Base-by-base conservation (phyloP, 2,113 vertebrate species). In the Syngnathoides biaculeatus region DNA sequence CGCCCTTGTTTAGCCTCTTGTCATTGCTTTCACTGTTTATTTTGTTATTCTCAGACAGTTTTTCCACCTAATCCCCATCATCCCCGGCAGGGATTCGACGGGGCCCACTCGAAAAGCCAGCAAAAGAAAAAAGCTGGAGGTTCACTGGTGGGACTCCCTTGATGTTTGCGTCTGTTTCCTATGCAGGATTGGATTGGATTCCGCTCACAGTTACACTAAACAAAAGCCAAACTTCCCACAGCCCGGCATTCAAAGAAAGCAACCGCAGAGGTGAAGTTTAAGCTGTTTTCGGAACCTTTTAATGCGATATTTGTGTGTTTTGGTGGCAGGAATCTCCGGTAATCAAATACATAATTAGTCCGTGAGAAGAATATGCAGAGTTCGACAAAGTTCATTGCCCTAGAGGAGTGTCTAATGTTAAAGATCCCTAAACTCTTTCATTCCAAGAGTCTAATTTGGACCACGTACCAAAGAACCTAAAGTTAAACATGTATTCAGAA, bases 21-120 rank as follows among this genome's bases (percentile, higher is more conserved):
- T 77, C 80, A 79, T 47, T 78, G 76, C 62, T 73, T 81, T 78
- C 77, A 74, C 81, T 82, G 79, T 80, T 86, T 83, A 82, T 80
- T 79, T 83, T 79, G 79, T 77, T 73, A 69, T 83, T 85, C 53
- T 73, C 75, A 70, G 71, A 75, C 73, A 75, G 73, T 82, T 82
- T 88, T 62, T 65, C 67, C 57, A 71, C 59, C 75, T 83, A 77
- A 83, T 84, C 82, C 81, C 75, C 81, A 68, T 78, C 68, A 73
- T 78, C 72, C 80, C 67, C 55, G 14, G 77, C 75, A 68, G 84
- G 70, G 77, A 72, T 74, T 73, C 73, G 70, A 77, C 19, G 71
- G 30, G 68, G 72, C 75, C 70, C 74, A 76, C 73, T 76, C 73
- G 40, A 67, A 74, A 68, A 72, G 75, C 57, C 60, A 7, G 40